Evolutionary conservation across 1,140 invertebrate species (phyloP).

Genomic region (Brachionus sp.): DNA sequence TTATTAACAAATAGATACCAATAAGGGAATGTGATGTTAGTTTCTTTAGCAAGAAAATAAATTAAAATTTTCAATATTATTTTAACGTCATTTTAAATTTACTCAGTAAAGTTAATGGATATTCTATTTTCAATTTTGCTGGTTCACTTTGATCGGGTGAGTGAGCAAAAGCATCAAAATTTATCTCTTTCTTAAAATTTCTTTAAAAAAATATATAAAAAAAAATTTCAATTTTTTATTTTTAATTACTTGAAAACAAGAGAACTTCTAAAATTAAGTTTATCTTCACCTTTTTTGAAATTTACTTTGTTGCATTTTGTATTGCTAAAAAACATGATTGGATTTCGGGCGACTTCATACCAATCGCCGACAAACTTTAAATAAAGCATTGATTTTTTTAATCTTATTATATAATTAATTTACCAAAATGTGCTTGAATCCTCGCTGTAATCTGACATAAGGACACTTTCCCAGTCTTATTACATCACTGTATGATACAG

Average conservation of each 20-base stretch:
- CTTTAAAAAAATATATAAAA: not conserved
- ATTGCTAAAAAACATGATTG: not conserved
- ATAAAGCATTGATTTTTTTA: not conserved
- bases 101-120: constrained; percentile 26
- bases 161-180: constrained; percentile 3
- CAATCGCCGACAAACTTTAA: constrained; percentile 32
- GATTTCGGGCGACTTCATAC: constrained; percentile 12
- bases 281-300: not conserved
- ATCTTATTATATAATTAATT: not conserved
- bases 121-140: constrained; percentile 37
- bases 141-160: not conserved
- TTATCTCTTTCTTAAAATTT: constrained; percentile 42
- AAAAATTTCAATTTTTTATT: not conserved
- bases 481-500: not conserved
- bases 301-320: constrained; percentile 43
- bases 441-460: not conserved
- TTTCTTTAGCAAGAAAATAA: not conserved
- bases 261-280: constrained; percentile 17
- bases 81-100: not conserved
- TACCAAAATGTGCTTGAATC: constrained; percentile 20
- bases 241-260: constrained; percentile 17
- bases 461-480: constrained; percentile 41
- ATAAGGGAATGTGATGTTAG: constrained; percentile 22
- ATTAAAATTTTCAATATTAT: not conserved
- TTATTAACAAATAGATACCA: not conserved